Percentiles rank a stretch among this genome's conserved stretches.
These are phyloP conservation scores for Lymantria monacha DNA, from an alignment of 2,888 invertebrate genomes.

Conservation along the genomic window DNA sequence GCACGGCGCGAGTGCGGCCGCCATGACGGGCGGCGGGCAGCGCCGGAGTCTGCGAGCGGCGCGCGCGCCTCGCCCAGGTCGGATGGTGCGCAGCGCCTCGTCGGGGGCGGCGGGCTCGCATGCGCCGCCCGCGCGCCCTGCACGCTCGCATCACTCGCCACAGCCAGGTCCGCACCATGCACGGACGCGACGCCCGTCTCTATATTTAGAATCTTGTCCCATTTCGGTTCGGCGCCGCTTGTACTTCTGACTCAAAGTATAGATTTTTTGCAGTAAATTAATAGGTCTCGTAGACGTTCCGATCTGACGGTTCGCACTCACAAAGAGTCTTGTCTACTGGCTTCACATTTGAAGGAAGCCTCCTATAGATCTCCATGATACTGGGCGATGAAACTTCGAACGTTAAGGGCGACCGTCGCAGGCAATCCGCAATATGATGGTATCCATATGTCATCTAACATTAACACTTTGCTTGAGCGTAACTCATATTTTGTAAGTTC, in stretches of 20 bases:
- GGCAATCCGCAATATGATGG: conserved; percentile 20
- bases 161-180: not conserved
- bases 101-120: conserved; percentile 60
- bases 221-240: not conserved
- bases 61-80: conserved; percentile 59
- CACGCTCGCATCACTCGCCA: conserved; percentile 12
- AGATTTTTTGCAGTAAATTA: no score
- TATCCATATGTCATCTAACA: conserved; percentile 32
- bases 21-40: conserved; percentile 36
- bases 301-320: no score
- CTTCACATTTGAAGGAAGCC: no score
- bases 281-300: no score
- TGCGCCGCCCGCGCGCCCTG: conserved; percentile 57
- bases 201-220: not conserved
- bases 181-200: not conserved
- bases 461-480: conserved; percentile 48
- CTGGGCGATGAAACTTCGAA: conserved; percentile 11
- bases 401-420: conserved; percentile 24
- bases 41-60: conserved; percentile 54
- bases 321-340: no score
- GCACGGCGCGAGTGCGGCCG: conserved; percentile 47
- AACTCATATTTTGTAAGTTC: conserved; percentile 41
- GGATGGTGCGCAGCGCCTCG: conserved; percentile 80
- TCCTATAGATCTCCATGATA: no score
- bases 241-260: no score